Evolutionary conservation across 2,888 invertebrate species (phyloP).

Genomic region (Ypsolopha scabrella): DNA sequence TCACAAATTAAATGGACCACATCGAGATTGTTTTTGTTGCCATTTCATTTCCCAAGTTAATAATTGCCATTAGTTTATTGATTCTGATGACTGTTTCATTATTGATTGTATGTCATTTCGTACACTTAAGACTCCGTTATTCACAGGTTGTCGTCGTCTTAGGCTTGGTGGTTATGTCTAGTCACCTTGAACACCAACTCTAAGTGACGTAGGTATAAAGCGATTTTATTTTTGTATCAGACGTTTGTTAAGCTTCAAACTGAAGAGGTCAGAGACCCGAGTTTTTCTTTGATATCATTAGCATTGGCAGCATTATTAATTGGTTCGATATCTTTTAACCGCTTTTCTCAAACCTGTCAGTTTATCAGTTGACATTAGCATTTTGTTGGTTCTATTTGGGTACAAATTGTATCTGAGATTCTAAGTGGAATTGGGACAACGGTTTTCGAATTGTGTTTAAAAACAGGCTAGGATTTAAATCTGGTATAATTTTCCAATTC

Average conservation of each 20-base stretch:
- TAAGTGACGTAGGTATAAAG: constrained; percentile 31
- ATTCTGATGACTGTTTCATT: background rate
- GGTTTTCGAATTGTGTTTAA: no score
- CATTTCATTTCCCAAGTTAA: no score
- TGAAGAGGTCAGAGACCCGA: constrained; percentile 12
- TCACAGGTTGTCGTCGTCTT: background rate
- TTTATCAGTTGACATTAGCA: background rate
- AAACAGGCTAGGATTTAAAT: no score
- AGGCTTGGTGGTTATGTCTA: constrained; percentile 9
- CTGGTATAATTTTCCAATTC: no score
- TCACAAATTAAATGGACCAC: no score
- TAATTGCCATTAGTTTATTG: background rate
- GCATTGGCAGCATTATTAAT: background rate
- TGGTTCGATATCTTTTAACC: background rate
- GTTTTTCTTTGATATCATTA: background rate
- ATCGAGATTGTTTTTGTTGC: no score
- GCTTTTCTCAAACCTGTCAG: background rate
- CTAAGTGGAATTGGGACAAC: no score
- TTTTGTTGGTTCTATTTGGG: background rate
- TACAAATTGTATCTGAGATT: background rate
- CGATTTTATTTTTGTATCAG: constrained; percentile 22
- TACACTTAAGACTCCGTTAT: background rate
- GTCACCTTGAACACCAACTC: constrained; percentile 54
- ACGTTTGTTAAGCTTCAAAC: constrained; percentile 14
- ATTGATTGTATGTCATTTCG: background rate